phyloP scores from a whole-genome alignment of 2,797 vertebrate species.

The Cetoscarus ocellatus region DNA sequence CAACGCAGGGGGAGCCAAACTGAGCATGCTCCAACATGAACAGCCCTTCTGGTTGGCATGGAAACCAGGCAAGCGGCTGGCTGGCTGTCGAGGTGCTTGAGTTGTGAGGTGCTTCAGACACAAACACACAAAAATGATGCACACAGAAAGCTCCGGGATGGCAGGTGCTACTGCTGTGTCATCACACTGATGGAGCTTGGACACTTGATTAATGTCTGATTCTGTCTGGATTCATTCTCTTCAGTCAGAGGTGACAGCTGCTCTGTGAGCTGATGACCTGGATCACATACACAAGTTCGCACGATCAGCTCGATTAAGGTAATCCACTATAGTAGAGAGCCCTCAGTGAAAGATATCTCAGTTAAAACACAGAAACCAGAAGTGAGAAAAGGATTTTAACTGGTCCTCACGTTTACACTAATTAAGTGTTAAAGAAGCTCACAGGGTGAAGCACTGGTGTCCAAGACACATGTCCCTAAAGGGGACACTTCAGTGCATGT shows the following conservation, averaged over 20 bases:
- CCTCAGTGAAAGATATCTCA: neutral
- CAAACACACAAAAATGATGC: constrained; percentile 22
- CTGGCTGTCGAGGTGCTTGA: constrained; percentile 30
- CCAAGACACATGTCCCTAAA: too few species aligned
- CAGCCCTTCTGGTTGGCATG: constrained; percentile 80
- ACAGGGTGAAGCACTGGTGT: too few species aligned
- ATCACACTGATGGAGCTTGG: constrained; percentile 17
- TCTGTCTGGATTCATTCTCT: constrained; percentile 31
- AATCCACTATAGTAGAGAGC: constrained; percentile 32
- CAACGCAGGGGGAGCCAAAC: constrained; percentile 70
- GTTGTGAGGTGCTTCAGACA: constrained; percentile 47
- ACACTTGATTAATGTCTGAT: constrained; percentile 50
- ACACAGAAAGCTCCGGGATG: constrained; percentile 40
- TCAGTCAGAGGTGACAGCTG: constrained; percentile 47
- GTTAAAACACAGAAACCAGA: constrained; percentile 1
- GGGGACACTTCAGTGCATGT: too few species aligned
- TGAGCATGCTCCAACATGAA: constrained; percentile 85
- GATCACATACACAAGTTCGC: constrained; percentile 28
- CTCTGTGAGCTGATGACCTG: constrained; percentile 41
- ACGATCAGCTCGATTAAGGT: constrained; percentile 25
- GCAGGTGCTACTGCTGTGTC: constrained; percentile 59
- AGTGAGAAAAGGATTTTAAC: constrained; percentile 3
- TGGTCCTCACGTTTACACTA: too few species aligned
- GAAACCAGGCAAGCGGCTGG: constrained; percentile 80
- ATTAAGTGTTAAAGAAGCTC: too few species aligned